A percentile compares a stretch with the other conserved stretches of the same genome.
These are phyloP conservation scores for Nephrocerus scutellatus DNA, from an alignment of 2,888 invertebrate species.

Conservation along the genomic window DNA sequence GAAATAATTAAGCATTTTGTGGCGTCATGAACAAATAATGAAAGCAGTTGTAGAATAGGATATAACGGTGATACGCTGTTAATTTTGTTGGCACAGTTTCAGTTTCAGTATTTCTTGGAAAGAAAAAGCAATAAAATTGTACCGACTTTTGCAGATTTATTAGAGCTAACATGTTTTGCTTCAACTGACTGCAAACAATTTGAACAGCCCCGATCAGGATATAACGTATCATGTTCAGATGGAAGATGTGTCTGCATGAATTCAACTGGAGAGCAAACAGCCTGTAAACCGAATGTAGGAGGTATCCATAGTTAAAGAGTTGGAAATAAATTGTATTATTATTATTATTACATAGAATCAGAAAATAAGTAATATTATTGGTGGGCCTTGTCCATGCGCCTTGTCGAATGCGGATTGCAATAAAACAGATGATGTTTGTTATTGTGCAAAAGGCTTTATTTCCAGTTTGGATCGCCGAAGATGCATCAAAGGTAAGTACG, in stretches of 20 bases:
- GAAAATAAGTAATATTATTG: slow-evolving; percentile 36
- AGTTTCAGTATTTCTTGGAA: too few relatives aligned
- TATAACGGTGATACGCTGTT: too few relatives aligned
- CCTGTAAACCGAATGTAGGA: slow-evolving; percentile 35
- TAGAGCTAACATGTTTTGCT: slow-evolving; percentile 33
- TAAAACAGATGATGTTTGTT: slow-evolving; percentile 28
- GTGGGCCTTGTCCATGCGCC: slow-evolving; percentile 37
- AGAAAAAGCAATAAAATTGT: background rate
- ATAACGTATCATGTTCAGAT: slow-evolving; percentile 27
- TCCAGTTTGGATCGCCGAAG: slow-evolving; percentile 38
- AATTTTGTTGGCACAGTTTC: too few relatives aligned
- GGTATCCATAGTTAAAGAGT: too few relatives aligned
- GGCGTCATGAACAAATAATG: too few relatives aligned
- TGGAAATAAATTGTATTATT: too few relatives aligned
- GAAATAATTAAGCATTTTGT: too few relatives aligned
- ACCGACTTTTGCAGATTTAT: slow-evolving; percentile 21
- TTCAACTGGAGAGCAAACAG: slow-evolving; percentile 17
- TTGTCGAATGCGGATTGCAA: slow-evolving; percentile 33
- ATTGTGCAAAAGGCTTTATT: slow-evolving; percentile 27
- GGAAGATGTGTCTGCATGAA: slow-evolving; percentile 30
- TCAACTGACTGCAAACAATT: slow-evolving; percentile 30
- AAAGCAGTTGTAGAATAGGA: too few relatives aligned
- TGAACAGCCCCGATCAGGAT: slow-evolving; percentile 21
- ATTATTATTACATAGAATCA: slow-evolving; percentile 20
- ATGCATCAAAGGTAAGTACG: slow-evolving; percentile 33